Base-by-base conservation (phyloP, 37 sponge, comb jelly and placozoan genomes). In the Beroe forskalii region DNA sequence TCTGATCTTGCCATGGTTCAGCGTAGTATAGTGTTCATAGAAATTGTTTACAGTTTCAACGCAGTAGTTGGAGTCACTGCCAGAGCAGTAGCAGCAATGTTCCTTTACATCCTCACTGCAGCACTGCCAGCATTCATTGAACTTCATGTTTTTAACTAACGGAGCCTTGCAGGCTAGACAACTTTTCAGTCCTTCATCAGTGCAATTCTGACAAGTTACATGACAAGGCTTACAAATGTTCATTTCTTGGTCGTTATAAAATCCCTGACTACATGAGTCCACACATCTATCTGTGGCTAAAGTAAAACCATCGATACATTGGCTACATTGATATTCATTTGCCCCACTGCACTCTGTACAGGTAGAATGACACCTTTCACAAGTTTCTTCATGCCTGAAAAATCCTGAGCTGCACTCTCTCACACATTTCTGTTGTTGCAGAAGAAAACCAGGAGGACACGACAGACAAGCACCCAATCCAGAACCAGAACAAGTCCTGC, bases 31-130 rank as follows among this genome's bases (percentile, higher is more conserved):
- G n/a, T n/a, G n/a, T n/a, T n/a, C n/a, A n/a, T n/a, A 48, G 55
- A 48, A 12, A 48, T 12, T 48, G 55, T 12, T 48, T 6, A 48
- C 55, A 17, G 12, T 48, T 48, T 48, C 55, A 6, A 48, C 55
- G 17, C 72, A 69, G 72, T 19, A 14, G 38, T 69, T 31, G 4
- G 32, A 14, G 39, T 36, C 38, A 32, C 38, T 35, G 2, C 72
- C 72, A 1, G 72, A 69, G 55, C 86, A 80, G 86, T 80, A 80
- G 55, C 86, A 80, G 28, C 86, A 80, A n/a, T 38, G 86, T 9
- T 44, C 55, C 0, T 14, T 39, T 1, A 42, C 55, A n/a, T 23
- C 55, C 48, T 44, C 55, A 25, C 28, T 44, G 20, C 86, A 80
- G 22, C 86, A 80, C 24, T 41, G 86, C 86, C 86, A 80, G 55